Percentiles rank a stretch among this genome's conserved stretches.
Conservation (phyloP, 2,888 invertebrate species). For the Eumerus sabulonum region DNA sequence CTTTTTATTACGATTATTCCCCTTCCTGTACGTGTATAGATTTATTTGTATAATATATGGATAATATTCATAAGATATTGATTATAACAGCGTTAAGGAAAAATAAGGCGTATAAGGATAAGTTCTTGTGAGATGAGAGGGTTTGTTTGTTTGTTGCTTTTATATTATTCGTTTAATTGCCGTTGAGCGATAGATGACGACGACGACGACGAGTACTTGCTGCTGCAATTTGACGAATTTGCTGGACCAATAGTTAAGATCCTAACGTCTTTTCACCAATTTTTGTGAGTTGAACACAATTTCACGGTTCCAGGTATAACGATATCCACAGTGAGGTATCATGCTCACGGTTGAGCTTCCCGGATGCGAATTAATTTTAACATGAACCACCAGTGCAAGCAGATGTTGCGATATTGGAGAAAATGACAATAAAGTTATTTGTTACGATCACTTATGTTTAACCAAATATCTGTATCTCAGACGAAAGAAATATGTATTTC, state of each 20-base stretch:
- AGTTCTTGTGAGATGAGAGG: conserved; percentile 12
- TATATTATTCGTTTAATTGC: conserved; percentile 3
- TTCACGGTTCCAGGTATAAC: conserved; percentile 95
- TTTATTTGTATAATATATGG: background rate
- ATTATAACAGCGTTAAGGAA: background rate
- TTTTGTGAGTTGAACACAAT: conserved; percentile 96
- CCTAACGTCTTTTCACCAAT: conserved; percentile 95
- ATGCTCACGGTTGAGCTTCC: conserved; percentile 79
- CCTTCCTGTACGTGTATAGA: conserved; percentile 32
- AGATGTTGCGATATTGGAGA: conserved; percentile 36
- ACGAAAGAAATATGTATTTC: too few relatives aligned
- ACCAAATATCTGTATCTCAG: too few relatives aligned
- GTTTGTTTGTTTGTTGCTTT: conserved; percentile 5
- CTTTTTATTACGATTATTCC: conserved; percentile 15
- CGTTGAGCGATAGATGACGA: conserved; percentile 46
- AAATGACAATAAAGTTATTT: too few relatives aligned
- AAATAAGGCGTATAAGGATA: background rate
- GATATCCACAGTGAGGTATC: conserved; percentile 85
- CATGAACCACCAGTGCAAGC: conserved; percentile 57
- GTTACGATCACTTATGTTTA: too few relatives aligned
- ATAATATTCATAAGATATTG: too few relatives aligned
- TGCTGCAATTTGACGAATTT: conserved; percentile 66
- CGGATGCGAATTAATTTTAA: conserved; percentile 63
- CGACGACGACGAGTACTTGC: conserved; percentile 53
- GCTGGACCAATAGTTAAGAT: conserved; percentile 29